Conservation (phyloP, 2,113 vertebrate genomes). For the Triplophysa siluroides region DNA sequence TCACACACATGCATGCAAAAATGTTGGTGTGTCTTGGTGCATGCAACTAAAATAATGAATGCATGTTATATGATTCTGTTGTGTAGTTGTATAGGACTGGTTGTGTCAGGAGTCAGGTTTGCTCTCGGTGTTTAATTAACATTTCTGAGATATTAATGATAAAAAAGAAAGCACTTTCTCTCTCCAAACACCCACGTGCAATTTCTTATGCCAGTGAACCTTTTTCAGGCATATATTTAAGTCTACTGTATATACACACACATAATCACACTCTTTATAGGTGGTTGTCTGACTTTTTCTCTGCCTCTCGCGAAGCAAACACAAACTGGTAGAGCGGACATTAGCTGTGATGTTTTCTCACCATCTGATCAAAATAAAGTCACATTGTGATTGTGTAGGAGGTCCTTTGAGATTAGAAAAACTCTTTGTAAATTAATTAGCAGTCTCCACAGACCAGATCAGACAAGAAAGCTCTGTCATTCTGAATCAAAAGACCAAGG, state of each 20-base stretch:
- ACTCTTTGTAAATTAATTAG: slow-evolving; percentile 42
- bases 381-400: slow-evolving; percentile 41
- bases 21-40: neutral
- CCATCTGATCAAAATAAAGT: slow-evolving; percentile 36
- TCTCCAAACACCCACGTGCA: slow-evolving; percentile 31
- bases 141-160: slow-evolving; percentile 24
- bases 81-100: neutral
- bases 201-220: slow-evolving; percentile 24
- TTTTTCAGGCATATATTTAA: slow-evolving; percentile 25
- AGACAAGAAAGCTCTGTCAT: neutral
- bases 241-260: slow-evolving; percentile 3
- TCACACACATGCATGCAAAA: too few relatives aligned
- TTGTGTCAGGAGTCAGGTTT: slow-evolving; percentile 13
- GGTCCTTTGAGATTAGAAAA: slow-evolving; percentile 39
- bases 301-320: neutral
- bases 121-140: slow-evolving; percentile 10
- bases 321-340: neutral
- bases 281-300: slow-evolving; percentile 2
- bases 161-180: neutral
- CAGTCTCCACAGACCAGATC: slow-evolving; percentile 30
- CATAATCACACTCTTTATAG: neutral
- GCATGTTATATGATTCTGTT: neutral
- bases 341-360: slow-evolving; percentile 25
- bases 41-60: neutral
- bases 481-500: neutral